phyloP scores from a whole-genome alignment of 2,888 invertebrate genomes.

The Rhogogaster chlorosoma region DNA sequence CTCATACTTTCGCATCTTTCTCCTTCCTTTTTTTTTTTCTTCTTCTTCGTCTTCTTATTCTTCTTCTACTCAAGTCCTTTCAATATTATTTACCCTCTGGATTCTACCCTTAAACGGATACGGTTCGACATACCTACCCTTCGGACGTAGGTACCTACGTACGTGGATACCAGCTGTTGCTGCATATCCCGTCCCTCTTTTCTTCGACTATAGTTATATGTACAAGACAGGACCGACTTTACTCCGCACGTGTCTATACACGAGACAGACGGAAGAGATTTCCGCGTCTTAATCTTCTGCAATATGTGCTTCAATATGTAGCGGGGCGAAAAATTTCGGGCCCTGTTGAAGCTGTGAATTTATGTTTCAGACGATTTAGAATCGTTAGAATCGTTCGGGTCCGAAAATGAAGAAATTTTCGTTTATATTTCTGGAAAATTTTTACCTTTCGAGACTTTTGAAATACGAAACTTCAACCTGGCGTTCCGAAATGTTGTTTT shows the following conservation, averaged over 20 bases:
- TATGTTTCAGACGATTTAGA: no score
- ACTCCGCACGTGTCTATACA: slow-evolving; percentile 13
- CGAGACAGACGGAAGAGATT: slow-evolving; percentile 18
- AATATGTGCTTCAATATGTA: neutral
- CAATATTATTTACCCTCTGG: neutral
- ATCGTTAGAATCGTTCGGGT: no score
- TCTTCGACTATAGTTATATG: neutral
- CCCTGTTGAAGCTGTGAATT: no score
- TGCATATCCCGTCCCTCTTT: neutral
- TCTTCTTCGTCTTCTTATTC: neutral
- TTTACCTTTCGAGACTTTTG: no score
- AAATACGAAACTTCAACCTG: no score
- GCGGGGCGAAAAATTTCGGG: no score
- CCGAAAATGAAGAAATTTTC: no score
- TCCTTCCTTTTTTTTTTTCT: neutral
- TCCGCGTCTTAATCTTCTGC: neutral
- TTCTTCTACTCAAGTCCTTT: neutral
- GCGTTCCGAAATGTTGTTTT: no score
- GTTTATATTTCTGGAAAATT: no score
- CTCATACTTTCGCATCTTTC: neutral
- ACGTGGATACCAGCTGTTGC: neutral
- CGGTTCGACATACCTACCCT: neutral
- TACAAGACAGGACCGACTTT: no score
- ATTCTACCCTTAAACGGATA: neutral
- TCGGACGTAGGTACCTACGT: neutral